These are phyloP conservation scores for Leptinotarsa juncta DNA, from an alignment of 2,888 invertebrate genomes.

Conservation along the genomic window DNA sequence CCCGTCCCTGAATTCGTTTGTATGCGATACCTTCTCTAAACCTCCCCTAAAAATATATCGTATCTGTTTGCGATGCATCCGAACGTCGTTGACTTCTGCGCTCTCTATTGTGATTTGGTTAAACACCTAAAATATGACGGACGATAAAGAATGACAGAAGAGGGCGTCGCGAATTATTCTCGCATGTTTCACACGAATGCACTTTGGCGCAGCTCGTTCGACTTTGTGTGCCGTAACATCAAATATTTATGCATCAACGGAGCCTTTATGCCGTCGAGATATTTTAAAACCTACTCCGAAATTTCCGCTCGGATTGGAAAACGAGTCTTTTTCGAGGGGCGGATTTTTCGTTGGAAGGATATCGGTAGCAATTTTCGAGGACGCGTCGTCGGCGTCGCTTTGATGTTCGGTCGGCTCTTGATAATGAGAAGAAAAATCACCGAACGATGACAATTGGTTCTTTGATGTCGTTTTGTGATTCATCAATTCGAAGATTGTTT, in stretches of 20 bases:
- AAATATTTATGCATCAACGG: conserved; percentile 56
- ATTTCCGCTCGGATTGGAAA: conserved; percentile 54
- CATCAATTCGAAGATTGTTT: no score
- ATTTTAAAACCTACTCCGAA: conserved; percentile 49
- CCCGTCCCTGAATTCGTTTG: no score
- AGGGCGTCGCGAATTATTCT: conserved; percentile 25
- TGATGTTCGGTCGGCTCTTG: background rate
- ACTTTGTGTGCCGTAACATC: conserved; percentile 53
- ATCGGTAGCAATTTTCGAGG: conserved; percentile 2
- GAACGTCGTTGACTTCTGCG: background rate
- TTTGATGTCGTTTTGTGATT: no score
- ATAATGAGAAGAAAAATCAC: background rate
- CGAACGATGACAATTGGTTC: background rate
- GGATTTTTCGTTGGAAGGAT: background rate
- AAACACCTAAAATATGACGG: conserved; percentile 5
- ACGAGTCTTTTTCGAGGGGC: conserved; percentile 32
- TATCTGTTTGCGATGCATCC: background rate
- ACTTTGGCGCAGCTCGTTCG: conserved; percentile 46
- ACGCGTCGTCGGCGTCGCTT: background rate
- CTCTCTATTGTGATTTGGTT: conserved; percentile 1
- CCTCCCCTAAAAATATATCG: background rate
- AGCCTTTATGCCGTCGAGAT: conserved; percentile 52
- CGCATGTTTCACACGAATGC: conserved; percentile 52
- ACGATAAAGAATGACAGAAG: conserved; percentile 9
- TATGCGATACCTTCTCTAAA: no score